phyloP scores from a whole-genome alignment of 2,113 vertebrate species.

The Pipa parva region DNA sequence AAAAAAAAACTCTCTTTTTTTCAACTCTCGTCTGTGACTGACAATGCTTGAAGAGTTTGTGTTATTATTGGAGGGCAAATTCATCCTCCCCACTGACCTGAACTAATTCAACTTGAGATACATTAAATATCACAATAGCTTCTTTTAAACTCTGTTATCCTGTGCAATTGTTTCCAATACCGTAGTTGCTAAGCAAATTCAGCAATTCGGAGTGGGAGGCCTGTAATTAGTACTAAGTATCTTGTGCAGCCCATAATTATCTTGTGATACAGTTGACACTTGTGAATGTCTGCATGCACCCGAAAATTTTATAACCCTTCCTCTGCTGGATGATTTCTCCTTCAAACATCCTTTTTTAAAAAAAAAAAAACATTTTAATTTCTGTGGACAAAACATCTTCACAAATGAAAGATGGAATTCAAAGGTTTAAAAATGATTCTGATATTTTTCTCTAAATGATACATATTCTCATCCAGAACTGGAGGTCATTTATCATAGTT shows the following conservation, averaged over 20 bases:
- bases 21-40: no score
- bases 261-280: constrained; percentile 5
- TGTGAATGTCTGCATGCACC: constrained; percentile 17
- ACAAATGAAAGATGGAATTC: no score
- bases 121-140: background rate
- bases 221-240: constrained; percentile 35
- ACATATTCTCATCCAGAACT: no score
- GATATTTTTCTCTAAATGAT: no score
- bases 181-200: constrained; percentile 17
- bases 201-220: constrained; percentile 23
- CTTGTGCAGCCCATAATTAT: constrained; percentile 33
- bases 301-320: constrained; percentile 12
- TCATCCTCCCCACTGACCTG: constrained; percentile 4
- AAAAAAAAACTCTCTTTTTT: no score
- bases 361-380: no score
- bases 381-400: no score
- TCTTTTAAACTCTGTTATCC: constrained; percentile 7
- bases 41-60: background rate
- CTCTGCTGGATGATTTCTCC: background rate
- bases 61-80: background rate
- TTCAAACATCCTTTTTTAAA: no score
- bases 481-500: no score
- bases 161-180: background rate
- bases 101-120: constrained; percentile 6
- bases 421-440: no score